Base-by-base conservation (phyloP, 1,140 invertebrate genomes). In the Leptopilina clavipes region DNA sequence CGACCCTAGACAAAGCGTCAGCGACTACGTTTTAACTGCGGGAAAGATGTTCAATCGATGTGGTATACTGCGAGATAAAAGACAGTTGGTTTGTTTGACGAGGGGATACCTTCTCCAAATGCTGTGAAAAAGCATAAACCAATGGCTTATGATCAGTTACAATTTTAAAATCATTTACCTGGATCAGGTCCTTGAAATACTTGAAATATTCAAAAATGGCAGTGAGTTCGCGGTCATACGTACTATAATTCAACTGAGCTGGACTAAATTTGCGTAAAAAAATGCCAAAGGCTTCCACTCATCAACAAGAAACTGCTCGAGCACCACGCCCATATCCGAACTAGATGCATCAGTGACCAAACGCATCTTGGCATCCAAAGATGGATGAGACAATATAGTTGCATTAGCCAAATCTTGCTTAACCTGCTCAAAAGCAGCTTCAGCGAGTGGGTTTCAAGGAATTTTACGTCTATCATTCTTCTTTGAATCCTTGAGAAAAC, bases 381-480 rank as follows among this genome's bases (percentile, higher is more conserved):
- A 56, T 3, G 17, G 52, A 56, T 56, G 17, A 6, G n/a, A 9
- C 5, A 56, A 7, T 5, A 56, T 6, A 7, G 52, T 9, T 6
- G 52, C 52, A 9, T 56, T 18, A 10, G n/a, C 17, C 5, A 56
- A 6, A 9, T 56, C 52, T 0, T 7, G 0, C 9, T 56, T 56
- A 6, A 56, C n/a, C 9, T 56, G n/a, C 1, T 56, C 52, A 5
- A 56, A 56, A 14, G 52, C 52, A 1, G n/a, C 7, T 19, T 56
- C 52, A 5, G 52, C 52, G 14, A 17, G 3, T 3, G 52, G 5
- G 8, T 17, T 19, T 5, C 52, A 56, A 6, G 17, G 52, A 18
- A 65, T 72, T 17, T 56, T 11, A 72, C 43, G 7, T 43, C 71
- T 74, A 56, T 56, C 52, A 19, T 56, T 56, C 9, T 56, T 56